phyloP scores from a whole-genome alignment of 1,140 invertebrate genomes.

The Pseudomyrmex sp. region DNA sequence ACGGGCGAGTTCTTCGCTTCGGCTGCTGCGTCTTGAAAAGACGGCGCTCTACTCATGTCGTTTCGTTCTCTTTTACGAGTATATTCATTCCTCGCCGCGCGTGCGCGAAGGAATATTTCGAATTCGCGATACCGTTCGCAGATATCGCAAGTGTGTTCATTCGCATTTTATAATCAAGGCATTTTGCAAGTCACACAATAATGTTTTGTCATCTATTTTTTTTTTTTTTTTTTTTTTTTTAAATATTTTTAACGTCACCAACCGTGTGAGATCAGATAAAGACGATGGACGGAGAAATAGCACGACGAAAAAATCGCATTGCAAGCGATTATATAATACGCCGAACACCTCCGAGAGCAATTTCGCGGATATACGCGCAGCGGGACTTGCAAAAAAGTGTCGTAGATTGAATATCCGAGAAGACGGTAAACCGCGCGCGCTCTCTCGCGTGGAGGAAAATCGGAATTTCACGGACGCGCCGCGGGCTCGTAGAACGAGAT shows the following conservation, averaged over 20 bases:
- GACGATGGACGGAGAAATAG: not conserved
- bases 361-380: conserved; percentile 27
- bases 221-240: too few relatives aligned
- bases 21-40: conserved; percentile 21
- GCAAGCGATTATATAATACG: not conserved
- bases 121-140: not conserved
- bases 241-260: too few relatives aligned
- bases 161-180: too few relatives aligned
- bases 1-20: conserved; percentile 24
- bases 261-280: not conserved
- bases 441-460: conserved; percentile 55
- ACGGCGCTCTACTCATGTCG: not conserved
- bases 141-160: too few relatives aligned
- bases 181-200: too few relatives aligned
- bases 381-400: conserved; percentile 23
- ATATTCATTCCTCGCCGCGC: not conserved
- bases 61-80: not conserved
- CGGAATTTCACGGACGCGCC: conserved; percentile 53
- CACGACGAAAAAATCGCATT: not conserved
- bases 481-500: conserved; percentile 19
- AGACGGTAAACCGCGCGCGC: conserved; percentile 28
- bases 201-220: too few relatives aligned
- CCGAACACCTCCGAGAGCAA: conserved; percentile 14
- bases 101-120: not conserved
- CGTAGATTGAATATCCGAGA: conserved; percentile 50